phyloP scores from a whole-genome alignment of 2,113 vertebrate species.

The Mandrillus leucophaeus region DNA sequence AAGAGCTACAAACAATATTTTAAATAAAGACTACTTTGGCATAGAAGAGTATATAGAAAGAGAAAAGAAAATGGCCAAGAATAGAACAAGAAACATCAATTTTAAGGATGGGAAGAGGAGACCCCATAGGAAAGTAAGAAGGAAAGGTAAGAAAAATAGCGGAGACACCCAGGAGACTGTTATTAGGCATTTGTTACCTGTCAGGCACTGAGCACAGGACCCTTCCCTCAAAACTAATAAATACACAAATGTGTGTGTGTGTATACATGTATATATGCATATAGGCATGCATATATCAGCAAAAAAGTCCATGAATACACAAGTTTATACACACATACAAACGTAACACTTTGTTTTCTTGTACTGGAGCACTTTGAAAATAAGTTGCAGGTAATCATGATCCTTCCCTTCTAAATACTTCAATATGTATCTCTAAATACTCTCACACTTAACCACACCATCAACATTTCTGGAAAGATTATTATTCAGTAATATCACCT shows the following conservation, averaged over 20 bases:
- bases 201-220: background rate
- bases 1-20: background rate
- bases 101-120: background rate
- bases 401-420: background rate
- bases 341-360: background rate
- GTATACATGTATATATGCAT: accelerated
- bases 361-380: background rate
- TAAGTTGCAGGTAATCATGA: background rate
- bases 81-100: background rate
- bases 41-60: background rate
- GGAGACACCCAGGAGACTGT: background rate
- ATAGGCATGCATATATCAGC: background rate
- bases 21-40: background rate
- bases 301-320: background rate
- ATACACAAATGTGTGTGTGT: too few relatives aligned
- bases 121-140: background rate
- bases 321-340: background rate
- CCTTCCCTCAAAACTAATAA: background rate
- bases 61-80: background rate
- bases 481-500: background rate
- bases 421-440: background rate
- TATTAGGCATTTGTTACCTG: accelerated
- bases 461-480: background rate
- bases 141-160: background rate
- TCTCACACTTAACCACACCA: background rate